These are phyloP conservation scores for Mycteria americana DNA, from an alignment of 2,797 vertebrate species.

Conservation along the genomic window DNA sequence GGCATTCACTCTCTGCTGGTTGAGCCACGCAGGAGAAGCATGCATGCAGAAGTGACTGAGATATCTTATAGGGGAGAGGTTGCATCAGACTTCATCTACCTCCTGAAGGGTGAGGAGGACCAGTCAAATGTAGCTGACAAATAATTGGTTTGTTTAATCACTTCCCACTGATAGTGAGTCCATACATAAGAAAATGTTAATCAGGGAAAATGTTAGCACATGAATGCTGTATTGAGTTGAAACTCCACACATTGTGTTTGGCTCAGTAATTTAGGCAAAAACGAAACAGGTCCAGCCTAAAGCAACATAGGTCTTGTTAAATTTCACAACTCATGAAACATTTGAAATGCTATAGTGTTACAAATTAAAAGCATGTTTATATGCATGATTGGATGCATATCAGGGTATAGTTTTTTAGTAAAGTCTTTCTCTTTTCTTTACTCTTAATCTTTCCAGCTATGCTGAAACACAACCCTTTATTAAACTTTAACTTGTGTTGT, in stretches of 20 bases:
- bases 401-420: background rate
- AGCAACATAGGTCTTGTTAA: background rate
- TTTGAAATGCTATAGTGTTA: conserved; percentile 2
- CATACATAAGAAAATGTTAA: background rate
- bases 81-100: background rate
- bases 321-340: conserved; percentile 20
- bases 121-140: background rate
- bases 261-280: conserved; percentile 34
- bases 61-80: background rate
- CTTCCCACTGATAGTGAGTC: background rate
- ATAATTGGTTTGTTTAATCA: background rate
- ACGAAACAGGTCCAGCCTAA: background rate
- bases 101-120: background rate
- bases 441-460: background rate
- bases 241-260: background rate
- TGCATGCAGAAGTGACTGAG: background rate
- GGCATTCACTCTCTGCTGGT: background rate
- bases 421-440: background rate
- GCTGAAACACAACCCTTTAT: background rate
- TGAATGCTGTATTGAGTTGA: background rate
- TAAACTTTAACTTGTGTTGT: background rate
- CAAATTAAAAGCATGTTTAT: conserved; percentile 40
- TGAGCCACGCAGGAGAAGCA: background rate
- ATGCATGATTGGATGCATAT: background rate
- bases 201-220: background rate